Evolutionary conservation across 2,888 invertebrate species (phyloP).

Genomic region (Amphipoea oculea): DNA sequence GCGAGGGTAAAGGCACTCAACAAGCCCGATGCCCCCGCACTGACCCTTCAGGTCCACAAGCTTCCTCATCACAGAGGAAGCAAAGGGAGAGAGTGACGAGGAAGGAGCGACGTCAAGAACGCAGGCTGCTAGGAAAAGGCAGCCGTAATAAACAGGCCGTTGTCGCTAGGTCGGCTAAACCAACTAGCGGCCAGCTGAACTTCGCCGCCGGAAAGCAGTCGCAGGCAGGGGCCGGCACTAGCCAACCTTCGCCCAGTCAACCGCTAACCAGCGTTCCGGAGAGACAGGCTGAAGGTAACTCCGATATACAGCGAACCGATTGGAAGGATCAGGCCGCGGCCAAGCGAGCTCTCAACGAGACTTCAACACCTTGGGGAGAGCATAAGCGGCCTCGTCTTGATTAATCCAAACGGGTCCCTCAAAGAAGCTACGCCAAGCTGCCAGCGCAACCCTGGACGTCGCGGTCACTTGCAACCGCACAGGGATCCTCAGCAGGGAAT

Average conservation of each 20-base stretch:
- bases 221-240: too few species aligned
- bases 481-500: neutral
- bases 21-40: too few species aligned
- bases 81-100: too few species aligned
- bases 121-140: neutral
- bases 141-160: neutral
- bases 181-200: too few species aligned
- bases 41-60: too few species aligned
- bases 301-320: neutral
- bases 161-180: neutral
- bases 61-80: too few species aligned
- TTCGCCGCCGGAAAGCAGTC: too few species aligned
- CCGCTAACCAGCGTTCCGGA: neutral
- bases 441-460: neutral
- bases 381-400: neutral
- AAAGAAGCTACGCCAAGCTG: neutral
- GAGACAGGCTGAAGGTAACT: neutral
- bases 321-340: neutral
- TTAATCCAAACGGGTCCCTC: neutral
- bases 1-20: too few species aligned
- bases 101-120: too few species aligned
- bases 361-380: neutral
- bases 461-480: neutral
- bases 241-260: too few species aligned
- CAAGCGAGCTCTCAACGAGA: neutral